Percentiles rank a stretch among this genome's conserved stretches.
These are phyloP conservation scores for Proctacanthus coquilletti DNA, from an alignment of 1,140 invertebrate species.

Conservation along the genomic window DNA sequence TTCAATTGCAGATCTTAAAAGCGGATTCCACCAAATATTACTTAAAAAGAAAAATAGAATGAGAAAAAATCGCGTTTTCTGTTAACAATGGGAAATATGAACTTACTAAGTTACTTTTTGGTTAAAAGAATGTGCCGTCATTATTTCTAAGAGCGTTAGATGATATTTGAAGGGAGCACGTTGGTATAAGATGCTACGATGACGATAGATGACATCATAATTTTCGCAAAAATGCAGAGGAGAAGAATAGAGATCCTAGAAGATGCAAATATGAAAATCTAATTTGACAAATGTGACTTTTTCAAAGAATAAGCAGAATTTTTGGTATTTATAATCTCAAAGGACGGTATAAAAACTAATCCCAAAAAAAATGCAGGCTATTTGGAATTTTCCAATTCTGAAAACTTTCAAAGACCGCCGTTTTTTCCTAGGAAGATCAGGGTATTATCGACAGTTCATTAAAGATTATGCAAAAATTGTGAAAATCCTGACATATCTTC, in stretches of 20 bases:
- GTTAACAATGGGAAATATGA: neutral
- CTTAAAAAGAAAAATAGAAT: too few relatives aligned
- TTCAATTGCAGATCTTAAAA: neutral
- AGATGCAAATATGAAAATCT: neutral
- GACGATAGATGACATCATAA: neutral
- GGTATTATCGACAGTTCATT: neutral
- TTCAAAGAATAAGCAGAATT: neutral
- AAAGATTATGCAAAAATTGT: slow-evolving; percentile 1
- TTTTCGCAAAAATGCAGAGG: neutral
- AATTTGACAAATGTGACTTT: too few relatives aligned
- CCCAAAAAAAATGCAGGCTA: neutral
- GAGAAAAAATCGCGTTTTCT: too few relatives aligned
- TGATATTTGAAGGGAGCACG: neutral
- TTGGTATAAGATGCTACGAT: neutral
- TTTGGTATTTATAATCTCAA: too few relatives aligned
- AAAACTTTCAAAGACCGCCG: neutral
- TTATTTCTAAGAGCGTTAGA: neutral
- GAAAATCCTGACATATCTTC: neutral
- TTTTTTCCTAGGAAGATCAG: neutral
- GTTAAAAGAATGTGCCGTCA: neutral
- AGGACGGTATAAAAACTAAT: too few relatives aligned
- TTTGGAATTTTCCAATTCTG: neutral
- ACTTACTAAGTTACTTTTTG: neutral
- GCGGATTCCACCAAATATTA: neutral
- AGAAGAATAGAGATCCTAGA: neutral